Percentiles rank a stretch among this genome's conserved stretches.
phyloP scores from a whole-genome alignment of 2,797 vertebrate genomes.

The Smutsia gigantea region DNA sequence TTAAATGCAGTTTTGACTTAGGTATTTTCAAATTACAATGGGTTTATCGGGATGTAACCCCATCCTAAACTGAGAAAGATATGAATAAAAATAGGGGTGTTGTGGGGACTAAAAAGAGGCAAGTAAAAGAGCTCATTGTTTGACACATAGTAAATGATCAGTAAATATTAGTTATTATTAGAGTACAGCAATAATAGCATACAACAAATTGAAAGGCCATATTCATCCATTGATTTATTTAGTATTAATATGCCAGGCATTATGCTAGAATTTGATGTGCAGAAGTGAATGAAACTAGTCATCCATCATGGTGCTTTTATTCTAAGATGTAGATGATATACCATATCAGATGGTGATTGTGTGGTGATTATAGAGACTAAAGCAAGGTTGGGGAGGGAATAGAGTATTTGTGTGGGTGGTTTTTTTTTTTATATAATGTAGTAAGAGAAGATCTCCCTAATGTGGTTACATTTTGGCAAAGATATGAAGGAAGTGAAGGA shows the following conservation, averaged over 20 bases:
- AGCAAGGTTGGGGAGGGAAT: neutral
- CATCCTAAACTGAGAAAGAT: no score
- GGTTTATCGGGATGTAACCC: no score
- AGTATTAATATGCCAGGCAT: neutral
- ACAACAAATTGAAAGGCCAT: neutral
- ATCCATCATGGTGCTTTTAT: neutral
- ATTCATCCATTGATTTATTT: neutral
- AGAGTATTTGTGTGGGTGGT: neutral
- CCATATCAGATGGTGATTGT: neutral
- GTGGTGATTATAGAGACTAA: neutral
- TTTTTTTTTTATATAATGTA: neutral
- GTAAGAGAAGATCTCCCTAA: neutral
- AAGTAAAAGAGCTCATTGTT: neutral
- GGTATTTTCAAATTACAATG: no score
- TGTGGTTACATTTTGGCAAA: slow-evolving; percentile 2
- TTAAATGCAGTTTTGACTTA: no score
- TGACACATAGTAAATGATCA: slow-evolving; percentile 20
- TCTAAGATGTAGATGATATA: neutral
- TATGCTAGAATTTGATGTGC: neutral
- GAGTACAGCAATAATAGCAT: neutral
- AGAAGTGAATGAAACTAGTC: neutral
- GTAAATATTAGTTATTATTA: slow-evolving; percentile 10
- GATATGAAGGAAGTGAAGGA: neutral
- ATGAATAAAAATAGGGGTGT: neutral
- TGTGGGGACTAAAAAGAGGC: slow-evolving; percentile 8